Percentiles rank a stretch among this genome's conserved stretches.
phyloP scores from a whole-genome alignment of 2,797 vertebrate genomes.

The Urophycis tenuis region DNA sequence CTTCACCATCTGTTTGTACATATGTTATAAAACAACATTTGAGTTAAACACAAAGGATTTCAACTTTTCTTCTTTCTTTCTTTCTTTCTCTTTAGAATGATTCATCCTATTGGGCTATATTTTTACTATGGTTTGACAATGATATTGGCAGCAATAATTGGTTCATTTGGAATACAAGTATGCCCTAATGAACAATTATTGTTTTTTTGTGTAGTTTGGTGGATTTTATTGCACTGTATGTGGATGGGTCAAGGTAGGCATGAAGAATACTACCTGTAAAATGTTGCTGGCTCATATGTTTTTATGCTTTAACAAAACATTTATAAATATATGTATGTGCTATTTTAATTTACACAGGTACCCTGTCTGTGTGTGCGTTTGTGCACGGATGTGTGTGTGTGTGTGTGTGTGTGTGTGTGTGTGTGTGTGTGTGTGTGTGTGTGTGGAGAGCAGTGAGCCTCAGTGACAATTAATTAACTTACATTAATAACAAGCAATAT shows the following conservation, averaged over 20 bases:
- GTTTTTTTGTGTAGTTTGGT: not conserved
- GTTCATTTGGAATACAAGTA: not conserved
- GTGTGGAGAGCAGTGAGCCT: not conserved
- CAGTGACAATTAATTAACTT: constrained; percentile 66
- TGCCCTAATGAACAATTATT: not conserved
- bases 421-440: not conserved
- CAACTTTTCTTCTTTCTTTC: not conserved
- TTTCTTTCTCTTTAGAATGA: not conserved
- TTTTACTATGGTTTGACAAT: not conserved
- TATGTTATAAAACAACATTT: not conserved
- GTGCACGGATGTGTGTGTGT: not conserved
- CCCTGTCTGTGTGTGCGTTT: not conserved
- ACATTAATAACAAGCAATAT: constrained; percentile 66
- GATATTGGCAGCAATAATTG: not conserved
- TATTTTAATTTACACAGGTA: not conserved
- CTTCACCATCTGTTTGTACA: not conserved
- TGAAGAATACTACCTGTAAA: not conserved
- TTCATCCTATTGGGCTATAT: not conserved
- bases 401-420: not conserved
- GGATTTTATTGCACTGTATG: not conserved
- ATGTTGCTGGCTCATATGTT: not conserved
- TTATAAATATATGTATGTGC: not conserved
- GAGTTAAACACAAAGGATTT: not conserved
- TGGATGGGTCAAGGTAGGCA: not conserved
- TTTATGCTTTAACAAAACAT: not conserved